phyloP scores from a whole-genome alignment of 2,888 invertebrate species.

The Athalia rosae region DNA sequence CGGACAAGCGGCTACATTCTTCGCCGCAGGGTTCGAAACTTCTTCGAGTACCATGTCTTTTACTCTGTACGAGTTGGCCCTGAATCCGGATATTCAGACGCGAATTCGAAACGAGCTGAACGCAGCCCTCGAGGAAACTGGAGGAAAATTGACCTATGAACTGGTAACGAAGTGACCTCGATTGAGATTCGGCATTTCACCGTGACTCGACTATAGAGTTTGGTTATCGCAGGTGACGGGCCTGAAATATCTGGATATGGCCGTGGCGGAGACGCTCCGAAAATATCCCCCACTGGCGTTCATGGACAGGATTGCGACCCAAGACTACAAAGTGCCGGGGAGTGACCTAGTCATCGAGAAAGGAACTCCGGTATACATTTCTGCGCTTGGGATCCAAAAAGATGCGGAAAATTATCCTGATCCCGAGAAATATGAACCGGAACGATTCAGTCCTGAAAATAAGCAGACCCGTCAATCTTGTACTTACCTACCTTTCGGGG shows the following conservation, averaged over 20 bases:
- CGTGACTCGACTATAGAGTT: too few relatives aligned
- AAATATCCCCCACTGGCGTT: constrained; percentile 72
- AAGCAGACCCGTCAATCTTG: constrained; percentile 61
- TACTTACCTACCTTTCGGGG: constrained; percentile 72
- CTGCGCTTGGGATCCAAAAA: constrained; percentile 70
- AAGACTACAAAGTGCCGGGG: constrained; percentile 65
- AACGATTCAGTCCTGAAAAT: constrained; percentile 70
- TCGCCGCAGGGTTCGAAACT: constrained; percentile 66
- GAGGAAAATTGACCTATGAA: constrained; percentile 63
- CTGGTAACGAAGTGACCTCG: constrained; percentile 54
- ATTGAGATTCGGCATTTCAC: not conserved
- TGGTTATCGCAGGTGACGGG: constrained; percentile 2
- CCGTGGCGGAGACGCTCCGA: constrained; percentile 71
- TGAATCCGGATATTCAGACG: constrained; percentile 57
- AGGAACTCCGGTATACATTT: constrained; percentile 66
- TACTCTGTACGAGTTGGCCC: constrained; percentile 61
- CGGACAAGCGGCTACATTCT: constrained; percentile 63
- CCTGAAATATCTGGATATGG: constrained; percentile 24
- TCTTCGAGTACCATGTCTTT: constrained; percentile 60
- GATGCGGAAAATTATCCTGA: constrained; percentile 73
- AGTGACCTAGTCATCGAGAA: constrained; percentile 64
- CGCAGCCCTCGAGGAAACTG: constrained; percentile 51
- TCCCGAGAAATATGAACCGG: constrained; percentile 72
- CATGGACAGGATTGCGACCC: constrained; percentile 65
- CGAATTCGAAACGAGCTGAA: constrained; percentile 59